Evolutionary conservation across 2,888 invertebrate species (phyloP).

Genomic region (Prosapia bicincta): DNA sequence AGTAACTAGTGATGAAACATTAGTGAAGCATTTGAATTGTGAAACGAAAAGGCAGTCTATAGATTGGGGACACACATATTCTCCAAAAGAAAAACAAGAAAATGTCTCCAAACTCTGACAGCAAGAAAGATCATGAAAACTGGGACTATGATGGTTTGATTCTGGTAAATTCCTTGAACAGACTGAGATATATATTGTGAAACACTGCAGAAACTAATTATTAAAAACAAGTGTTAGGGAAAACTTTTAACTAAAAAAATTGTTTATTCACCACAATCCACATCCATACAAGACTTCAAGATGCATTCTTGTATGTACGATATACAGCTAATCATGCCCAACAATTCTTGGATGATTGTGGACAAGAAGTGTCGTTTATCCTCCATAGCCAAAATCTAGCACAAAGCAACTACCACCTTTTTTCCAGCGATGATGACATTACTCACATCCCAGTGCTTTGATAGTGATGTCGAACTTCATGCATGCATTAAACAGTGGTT

Average conservation of each 20-base stretch:
- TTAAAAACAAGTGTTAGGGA: not conserved
- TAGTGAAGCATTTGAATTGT: not conserved
- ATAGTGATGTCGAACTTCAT: constrained; percentile 13
- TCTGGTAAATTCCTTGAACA: too few relatives aligned
- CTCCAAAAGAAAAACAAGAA: not conserved
- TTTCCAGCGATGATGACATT: not conserved
- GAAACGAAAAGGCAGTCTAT: not conserved
- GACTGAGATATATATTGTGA: too few relatives aligned
- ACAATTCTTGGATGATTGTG: not conserved
- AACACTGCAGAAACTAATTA: too few relatives aligned
- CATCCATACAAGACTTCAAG: not conserved
- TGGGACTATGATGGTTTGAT: too few relatives aligned
- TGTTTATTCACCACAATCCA: not conserved
- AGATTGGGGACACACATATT: not conserved
- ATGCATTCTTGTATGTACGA: too few relatives aligned
- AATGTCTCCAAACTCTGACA: not conserved
- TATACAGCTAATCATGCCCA: not conserved
- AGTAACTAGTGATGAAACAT: not conserved
- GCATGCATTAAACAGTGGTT: constrained; percentile 1
- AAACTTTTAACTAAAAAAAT: not conserved
- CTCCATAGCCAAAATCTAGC: not conserved
- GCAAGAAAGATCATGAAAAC: not conserved
- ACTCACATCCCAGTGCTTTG: not conserved
- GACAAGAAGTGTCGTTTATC: not conserved
- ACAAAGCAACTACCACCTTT: too few relatives aligned